A percentile compares a stretch with the other conserved stretches of the same genome.
Evolutionary conservation across 2,113 vertebrate species (phyloP).

Genomic region (Enhydra lutris): DNA sequence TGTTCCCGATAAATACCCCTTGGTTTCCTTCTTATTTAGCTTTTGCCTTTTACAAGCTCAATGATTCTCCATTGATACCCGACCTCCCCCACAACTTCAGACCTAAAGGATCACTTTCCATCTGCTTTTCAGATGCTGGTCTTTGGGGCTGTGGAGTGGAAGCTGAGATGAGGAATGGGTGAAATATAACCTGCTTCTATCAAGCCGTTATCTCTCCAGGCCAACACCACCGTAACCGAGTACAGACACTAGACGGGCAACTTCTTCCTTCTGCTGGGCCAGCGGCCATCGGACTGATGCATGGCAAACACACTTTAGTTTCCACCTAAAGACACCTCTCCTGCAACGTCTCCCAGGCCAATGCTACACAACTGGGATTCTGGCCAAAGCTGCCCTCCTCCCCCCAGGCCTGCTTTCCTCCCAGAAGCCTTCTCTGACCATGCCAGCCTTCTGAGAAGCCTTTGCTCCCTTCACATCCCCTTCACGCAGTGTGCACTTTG

Average conservation of each 20-base stretch:
- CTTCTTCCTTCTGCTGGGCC: not conserved
- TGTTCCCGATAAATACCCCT: not conserved
- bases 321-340: not conserved
- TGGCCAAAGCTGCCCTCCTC: not conserved
- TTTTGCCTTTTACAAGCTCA: not conserved
- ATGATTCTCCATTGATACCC: not conserved
- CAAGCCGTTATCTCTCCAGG: constrained; percentile 26
- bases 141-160: constrained; percentile 2
- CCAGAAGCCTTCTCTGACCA: not conserved
- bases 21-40: not conserved
- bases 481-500: not conserved
- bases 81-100: not conserved
- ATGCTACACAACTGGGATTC: not conserved
- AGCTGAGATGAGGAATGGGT: constrained; percentile 46
- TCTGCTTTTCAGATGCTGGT: not conserved
- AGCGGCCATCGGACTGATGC: not conserved
- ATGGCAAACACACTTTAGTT: not conserved
- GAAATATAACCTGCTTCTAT: constrained; percentile 60
- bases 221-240: constrained; percentile 39
- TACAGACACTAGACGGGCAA: not conserved
- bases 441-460: not conserved
- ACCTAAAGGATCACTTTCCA: not conserved
- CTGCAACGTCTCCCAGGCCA: not conserved
- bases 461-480: not conserved
- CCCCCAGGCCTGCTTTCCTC: not conserved